A percentile compares a stretch with the other conserved stretches of the same genome.
Conservation (phyloP, 2,888 invertebrate genomes). For the Sphaerolaimus hirsutus region DNA sequence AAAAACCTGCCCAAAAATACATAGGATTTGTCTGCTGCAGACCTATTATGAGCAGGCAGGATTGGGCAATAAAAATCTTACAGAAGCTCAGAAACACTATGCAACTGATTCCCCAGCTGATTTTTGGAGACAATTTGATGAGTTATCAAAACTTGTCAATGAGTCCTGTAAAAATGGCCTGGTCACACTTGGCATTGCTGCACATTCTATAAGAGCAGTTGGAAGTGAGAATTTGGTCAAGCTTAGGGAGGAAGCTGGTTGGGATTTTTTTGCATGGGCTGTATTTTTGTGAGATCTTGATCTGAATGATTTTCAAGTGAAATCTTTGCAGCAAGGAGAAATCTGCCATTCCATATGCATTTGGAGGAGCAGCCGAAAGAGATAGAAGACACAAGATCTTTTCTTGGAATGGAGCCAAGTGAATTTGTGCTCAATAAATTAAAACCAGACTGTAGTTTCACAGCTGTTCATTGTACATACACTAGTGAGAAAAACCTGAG, state of each 20-base stretch:
- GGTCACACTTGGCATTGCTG: conserved; percentile 9
- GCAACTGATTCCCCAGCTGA: neutral
- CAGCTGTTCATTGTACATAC: conserved; percentile 19
- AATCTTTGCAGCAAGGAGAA: too few relatives aligned
- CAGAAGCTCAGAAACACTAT: neutral
- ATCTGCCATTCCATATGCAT: conserved; percentile 20
- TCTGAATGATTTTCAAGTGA: too few relatives aligned
- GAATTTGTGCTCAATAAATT: conserved; percentile 11
- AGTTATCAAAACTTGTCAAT: neutral
- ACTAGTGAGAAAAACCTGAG: conserved; percentile 12
- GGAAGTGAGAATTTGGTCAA: conserved; percentile 9
- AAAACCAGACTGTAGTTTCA: conserved; percentile 10
- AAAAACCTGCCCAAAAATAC: neutral
- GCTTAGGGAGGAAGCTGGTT: conserved; percentile 12
- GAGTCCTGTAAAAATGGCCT: neutral
- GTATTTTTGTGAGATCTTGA: too few relatives aligned
- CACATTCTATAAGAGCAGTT: conserved; percentile 20
- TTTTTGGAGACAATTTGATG: conserved; percentile 1
- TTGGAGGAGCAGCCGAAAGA: conserved; percentile 20
- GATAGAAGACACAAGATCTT: neutral
- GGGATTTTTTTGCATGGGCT: too few relatives aligned
- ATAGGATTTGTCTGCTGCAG: conserved; percentile 3
- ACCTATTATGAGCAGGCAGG: conserved; percentile 5
- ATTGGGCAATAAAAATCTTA: neutral
- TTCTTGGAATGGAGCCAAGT: conserved; percentile 6